Evolutionary conservation across 2,888 invertebrate genomes (phyloP), one percentile per base, ranked within the genome.

Genomic region (Uropetala carovei): DNA sequence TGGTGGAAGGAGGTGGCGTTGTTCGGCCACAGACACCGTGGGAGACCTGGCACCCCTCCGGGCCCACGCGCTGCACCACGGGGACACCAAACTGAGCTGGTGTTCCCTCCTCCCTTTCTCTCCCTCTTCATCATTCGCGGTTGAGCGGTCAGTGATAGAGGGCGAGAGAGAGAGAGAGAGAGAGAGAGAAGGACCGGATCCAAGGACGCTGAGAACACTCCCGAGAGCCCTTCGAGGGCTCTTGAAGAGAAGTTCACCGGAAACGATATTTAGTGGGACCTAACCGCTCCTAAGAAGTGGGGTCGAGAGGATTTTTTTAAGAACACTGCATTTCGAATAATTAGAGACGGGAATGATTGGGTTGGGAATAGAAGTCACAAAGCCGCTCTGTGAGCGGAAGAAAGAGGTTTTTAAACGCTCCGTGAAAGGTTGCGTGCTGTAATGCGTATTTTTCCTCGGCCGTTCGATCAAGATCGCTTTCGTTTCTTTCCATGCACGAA

Each of bases 1-100:
- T 22, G 75, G 11, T 27, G 27, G 27, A 27, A 13, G 13, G 75
- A 75, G 75, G 75, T 75, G 75, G 75, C 27, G 89, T 89, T 64
- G 64, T 89, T 89, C 89, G 89, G 13, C 89, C 89, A 89, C 89
- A 89, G 64, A 89, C 89, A 89, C 89, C 89, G 89, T 89, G 89
- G 89, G 89, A 89, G 60, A 43, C 64, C 64, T 27, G 59, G 89
- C 43, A 64, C 89, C 89, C 89, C 89, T n/a, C 30, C 14, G 89
- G 64, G n/a, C 89, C 58, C 89, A 89, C 89, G 89, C 64, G 89
- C 75, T 14, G 75, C 75, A 22, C 75, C 68, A 68, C 68, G 22
- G 68, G 68, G 68, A n/a, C 68, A 68, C 68, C 68, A 22, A n/a
- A 22, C 68, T 16, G 68, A 22, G 68, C 43, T 43, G 43, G 43